phyloP scores from a whole-genome alignment of 1,140 invertebrate genomes.

The Paraescarpia echinospica region DNA sequence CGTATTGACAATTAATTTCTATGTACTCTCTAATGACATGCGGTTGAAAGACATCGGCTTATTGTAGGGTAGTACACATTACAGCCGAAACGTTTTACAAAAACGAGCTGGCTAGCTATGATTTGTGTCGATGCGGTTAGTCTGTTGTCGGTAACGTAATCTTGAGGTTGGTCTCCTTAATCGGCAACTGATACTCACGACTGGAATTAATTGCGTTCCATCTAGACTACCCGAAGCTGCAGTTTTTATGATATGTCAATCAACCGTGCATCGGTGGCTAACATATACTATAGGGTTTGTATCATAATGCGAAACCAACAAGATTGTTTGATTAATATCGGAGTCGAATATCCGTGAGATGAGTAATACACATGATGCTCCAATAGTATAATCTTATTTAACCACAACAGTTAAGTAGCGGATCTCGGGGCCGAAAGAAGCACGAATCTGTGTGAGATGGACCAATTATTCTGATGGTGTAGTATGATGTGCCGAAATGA shows the following conservation, averaged over 20 bases:
- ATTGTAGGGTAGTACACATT: not conserved
- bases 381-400: too few species aligned
- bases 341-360: too few species aligned
- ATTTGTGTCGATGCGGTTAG: not conserved
- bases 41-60: not conserved
- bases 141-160: not conserved
- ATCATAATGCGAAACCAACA: not conserved
- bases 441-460: too few species aligned
- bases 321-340: not conserved
- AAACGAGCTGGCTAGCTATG: not conserved
- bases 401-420: too few species aligned
- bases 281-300: not conserved
- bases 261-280: not conserved
- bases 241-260: not conserved
- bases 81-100: not conserved
- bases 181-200: not conserved
- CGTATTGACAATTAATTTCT: not conserved
- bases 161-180: not conserved
- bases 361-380: too few species aligned
- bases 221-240: not conserved
- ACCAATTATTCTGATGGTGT: too few species aligned
- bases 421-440: too few species aligned
- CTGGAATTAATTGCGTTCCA: not conserved
- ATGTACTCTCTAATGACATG: too few species aligned
- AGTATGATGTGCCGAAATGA: too few species aligned